These are phyloP conservation scores for Drosophila kambysellisi DNA, from an alignment of 2,888 invertebrate species.

Conservation along the genomic window DNA sequence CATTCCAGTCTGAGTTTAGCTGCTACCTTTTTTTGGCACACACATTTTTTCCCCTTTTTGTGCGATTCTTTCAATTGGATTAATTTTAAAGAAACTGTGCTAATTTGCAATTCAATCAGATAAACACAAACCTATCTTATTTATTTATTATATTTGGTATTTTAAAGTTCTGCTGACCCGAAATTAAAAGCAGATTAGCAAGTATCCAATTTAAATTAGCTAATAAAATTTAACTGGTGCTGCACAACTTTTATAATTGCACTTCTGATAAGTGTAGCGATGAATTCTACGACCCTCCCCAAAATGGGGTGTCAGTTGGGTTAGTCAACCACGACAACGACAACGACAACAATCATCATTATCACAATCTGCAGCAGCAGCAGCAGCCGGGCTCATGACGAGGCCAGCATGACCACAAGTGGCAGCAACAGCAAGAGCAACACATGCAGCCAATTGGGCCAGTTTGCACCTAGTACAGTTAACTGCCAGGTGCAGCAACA, in stretches of 20 bases:
- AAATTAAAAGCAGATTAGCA: slow-evolving; percentile 11
- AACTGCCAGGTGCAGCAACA: slow-evolving; percentile 17
- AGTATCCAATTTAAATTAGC: slow-evolving; percentile 20
- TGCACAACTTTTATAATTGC: slow-evolving; percentile 63
- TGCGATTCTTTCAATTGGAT: background rate
- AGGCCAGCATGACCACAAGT: slow-evolving; percentile 31
- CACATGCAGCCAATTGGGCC: slow-evolving; percentile 63
- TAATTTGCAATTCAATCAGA: background rate
- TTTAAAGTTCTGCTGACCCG: background rate
- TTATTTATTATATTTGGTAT: background rate
- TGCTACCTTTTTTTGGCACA: no score
- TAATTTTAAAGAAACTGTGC: background rate
- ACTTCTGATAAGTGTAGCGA: slow-evolving; percentile 65
- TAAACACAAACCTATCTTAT: no score
- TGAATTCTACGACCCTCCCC: slow-evolving; percentile 13
- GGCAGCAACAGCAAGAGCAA: slow-evolving; percentile 32
- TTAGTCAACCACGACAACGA: slow-evolving; percentile 55
- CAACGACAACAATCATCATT: slow-evolving; percentile 33
- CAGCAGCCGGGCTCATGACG: slow-evolving; percentile 13
- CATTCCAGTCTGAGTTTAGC: background rate
- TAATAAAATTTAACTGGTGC: slow-evolving; percentile 33
- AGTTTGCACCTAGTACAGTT: slow-evolving; percentile 56
- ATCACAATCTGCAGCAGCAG: slow-evolving; percentile 6
- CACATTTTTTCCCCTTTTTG: no score
- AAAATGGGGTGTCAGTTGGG: slow-evolving; percentile 30